A percentile compares a stretch with the other conserved stretches of the same genome.
Evolutionary conservation across 1,140 invertebrate species (phyloP).

Genomic region (Sesamia nonagrioides): DNA sequence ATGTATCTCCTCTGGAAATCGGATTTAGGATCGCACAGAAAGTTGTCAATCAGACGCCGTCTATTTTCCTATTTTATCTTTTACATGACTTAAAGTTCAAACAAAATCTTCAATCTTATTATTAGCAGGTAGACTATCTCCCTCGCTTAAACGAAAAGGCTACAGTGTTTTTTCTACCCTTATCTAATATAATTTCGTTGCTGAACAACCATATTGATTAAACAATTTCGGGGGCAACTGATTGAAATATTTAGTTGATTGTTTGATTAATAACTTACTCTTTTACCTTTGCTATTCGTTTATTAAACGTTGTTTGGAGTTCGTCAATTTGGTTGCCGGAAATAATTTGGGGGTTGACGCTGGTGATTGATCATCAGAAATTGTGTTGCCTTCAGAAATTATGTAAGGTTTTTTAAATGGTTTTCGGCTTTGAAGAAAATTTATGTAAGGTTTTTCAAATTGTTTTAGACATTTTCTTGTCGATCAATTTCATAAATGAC

Average conservation of each 20-base stretch:
- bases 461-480: too few relatives aligned
- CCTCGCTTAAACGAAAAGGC: neutral
- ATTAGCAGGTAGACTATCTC: too few relatives aligned
- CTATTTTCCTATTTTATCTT: neutral
- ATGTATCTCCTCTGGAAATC: slow-evolving; percentile 5
- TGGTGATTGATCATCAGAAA: neutral
- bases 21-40: slow-evolving; percentile 1
- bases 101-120: too few relatives aligned
- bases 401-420: too few relatives aligned
- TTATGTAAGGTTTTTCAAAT: neutral
- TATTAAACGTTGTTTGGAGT: slow-evolving; percentile 1
- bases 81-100: neutral
- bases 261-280: slow-evolving; percentile 33
- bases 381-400: neutral
- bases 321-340: slow-evolving; percentile 6
- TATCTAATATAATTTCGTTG: neutral
- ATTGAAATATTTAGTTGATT: slow-evolving; percentile 44
- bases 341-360: neutral
- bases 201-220: slow-evolving; percentile 42
- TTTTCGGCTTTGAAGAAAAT: neutral
- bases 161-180: neutral
- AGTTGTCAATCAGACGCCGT: neutral
- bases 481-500: too few relatives aligned
- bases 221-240: slow-evolving; percentile 31
- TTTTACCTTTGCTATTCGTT: slow-evolving; percentile 32